Conservation (phyloP, 2,888 invertebrate species). For the Tuberolachnus salignus region DNA sequence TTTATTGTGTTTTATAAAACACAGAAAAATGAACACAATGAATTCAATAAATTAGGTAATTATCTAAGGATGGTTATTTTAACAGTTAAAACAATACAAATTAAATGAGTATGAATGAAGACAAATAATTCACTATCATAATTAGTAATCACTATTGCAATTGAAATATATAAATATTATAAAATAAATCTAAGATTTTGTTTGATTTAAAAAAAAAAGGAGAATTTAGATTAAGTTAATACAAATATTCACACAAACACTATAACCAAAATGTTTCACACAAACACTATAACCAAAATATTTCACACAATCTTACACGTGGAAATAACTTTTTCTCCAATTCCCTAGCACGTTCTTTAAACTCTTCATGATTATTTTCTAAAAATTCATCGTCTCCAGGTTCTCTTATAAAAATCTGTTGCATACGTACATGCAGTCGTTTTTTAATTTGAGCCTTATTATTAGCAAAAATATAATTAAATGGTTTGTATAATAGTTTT, state of each 20-base stretch:
- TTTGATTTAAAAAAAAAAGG: neutral
- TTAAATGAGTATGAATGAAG: neutral
- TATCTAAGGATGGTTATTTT: neutral
- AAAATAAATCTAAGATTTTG: neutral
- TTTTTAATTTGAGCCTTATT: slow-evolving; percentile 55
- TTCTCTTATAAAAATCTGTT: slow-evolving; percentile 49
- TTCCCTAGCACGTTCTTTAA: slow-evolving; percentile 82
- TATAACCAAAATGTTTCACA: slow-evolving; percentile 43
- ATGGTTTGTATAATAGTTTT: neutral
- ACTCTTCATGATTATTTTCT: slow-evolving; percentile 67
- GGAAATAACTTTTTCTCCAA: slow-evolving; percentile 77
- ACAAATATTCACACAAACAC: slow-evolving; percentile 30
- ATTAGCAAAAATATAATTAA: slow-evolving; percentile 43
- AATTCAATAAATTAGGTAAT: neutral
- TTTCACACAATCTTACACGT: slow-evolving; percentile 68
- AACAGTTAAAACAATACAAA: neutral
- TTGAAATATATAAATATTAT: neutral
- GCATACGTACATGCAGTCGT: slow-evolving; percentile 45
- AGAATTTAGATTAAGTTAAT: slow-evolving; percentile 21
- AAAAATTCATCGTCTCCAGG: slow-evolving; percentile 43
- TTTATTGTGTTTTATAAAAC: too few relatives aligned
- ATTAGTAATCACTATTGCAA: neutral
- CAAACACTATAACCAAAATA: slow-evolving; percentile 48
- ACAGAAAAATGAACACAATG: too few relatives aligned
- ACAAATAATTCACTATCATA: neutral